These are phyloP conservation scores for Tachina fera DNA, from an alignment of 2,888 invertebrate species.

Conservation along the genomic window DNA sequence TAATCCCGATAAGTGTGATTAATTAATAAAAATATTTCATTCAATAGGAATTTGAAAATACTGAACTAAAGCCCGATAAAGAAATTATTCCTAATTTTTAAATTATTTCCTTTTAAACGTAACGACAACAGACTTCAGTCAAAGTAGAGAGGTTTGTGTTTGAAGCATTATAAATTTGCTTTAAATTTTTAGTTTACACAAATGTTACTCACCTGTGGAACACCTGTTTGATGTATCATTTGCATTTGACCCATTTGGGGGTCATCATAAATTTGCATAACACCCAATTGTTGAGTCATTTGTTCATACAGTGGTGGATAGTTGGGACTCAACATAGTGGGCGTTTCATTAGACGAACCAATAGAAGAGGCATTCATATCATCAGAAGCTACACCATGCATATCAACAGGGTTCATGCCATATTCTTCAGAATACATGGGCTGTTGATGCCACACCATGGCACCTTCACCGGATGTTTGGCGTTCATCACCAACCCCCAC, in stretches of 20 bases:
- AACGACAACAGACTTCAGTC: no score
- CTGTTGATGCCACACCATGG: conserved; percentile 79
- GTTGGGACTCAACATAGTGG: conserved; percentile 81
- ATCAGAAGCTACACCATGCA: conserved; percentile 75
- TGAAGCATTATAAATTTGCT: no score
- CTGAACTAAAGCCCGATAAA: no score
- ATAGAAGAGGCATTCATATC: conserved; percentile 80
- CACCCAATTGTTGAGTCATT: conserved; percentile 81
- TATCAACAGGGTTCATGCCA: conserved; percentile 73
- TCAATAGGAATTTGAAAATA: no score
- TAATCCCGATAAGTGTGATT: no score
- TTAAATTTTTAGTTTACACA: no score
- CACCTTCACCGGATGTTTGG: conserved; percentile 70
- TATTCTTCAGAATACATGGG: conserved; percentile 81
- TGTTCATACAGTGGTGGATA: conserved; percentile 79
- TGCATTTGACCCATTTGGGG: conserved; percentile 76
- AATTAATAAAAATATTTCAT: no score
- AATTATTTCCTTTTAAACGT: no score
- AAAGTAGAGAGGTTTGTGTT: no score
- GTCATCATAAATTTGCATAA: conserved; percentile 81
- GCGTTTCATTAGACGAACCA: conserved; percentile 80
- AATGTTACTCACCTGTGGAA: conserved; percentile 74
- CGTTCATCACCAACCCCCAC: conserved; percentile 76
- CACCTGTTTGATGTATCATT: conserved; percentile 74
- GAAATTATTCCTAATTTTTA: no score